Base-by-base conservation (phyloP, 2,113 vertebrate species). In the Myanophis thanlyinensis region DNA sequence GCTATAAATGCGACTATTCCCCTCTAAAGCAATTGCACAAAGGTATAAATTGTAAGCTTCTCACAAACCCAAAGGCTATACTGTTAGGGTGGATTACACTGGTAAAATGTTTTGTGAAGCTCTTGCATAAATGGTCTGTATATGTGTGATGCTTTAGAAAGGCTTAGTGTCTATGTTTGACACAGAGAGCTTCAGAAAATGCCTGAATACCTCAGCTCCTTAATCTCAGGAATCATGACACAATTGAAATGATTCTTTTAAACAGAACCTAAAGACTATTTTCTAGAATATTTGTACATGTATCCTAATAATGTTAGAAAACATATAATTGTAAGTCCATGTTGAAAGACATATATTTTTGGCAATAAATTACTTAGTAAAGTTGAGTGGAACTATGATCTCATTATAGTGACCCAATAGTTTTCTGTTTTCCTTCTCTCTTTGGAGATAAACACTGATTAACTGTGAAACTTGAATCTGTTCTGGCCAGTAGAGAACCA, bases 261-360 rank as follows among this genome's bases (percentile, higher is more conserved):
- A 27, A 27, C 88, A 89, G 88, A 67, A 86, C n/a, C 5, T 56
- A 47, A 91, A 94, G 88, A 91, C 30, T n/a, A 30, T 94, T 90
- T 92, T 90, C 59, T 85, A 90, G 0, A 52, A 0, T 47, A 52
- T 94, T 93, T 95, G 73, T 92, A 90, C 89, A 62, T 94, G 88
- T 18, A 62, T 73, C 30, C 93, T 96, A 51, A 27, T 84, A 86
- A 15, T 89, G 85, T 91, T 49, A 0, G 1, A 91, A 94, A 93
- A 47, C 90, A 89, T 89, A 5, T 93, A 94, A 18, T 93, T 94
- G 25, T 85, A 93, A 91, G 92, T 86, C 27, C 89, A 4, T 87
- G 18, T 35, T 25, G 44, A 20, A 92, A 18, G 91, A 94, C 62
- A 94, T 59, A 88, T 51, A 20, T 49, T 10, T 80, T 52, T 94